phyloP scores from a whole-genome alignment of 2,797 vertebrate species.

The Pachyuromys duprasi region DNA sequence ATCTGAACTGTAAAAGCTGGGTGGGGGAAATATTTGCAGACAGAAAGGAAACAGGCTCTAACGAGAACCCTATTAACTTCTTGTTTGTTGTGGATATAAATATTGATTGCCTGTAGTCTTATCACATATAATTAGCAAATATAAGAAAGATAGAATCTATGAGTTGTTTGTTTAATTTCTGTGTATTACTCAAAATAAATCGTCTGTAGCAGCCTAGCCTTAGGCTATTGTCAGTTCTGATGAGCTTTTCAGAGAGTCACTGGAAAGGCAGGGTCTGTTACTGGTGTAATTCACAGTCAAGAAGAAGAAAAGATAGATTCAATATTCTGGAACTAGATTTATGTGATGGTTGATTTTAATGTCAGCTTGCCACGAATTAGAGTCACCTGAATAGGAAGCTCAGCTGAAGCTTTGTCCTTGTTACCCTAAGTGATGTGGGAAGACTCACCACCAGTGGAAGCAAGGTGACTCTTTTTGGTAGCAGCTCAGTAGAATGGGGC shows the following conservation, averaged over 20 bases:
- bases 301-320: constrained; percentile 10
- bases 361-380: neutral
- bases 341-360: neutral
- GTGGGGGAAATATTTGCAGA: neutral
- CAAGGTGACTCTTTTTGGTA: neutral
- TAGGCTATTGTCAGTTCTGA: neutral
- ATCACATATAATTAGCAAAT: neutral
- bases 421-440: neutral
- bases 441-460: neutral
- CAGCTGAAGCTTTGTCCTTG: neutral
- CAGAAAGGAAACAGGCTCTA: neutral
- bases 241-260: neutral
- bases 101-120: neutral
- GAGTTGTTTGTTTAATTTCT: constrained; percentile 32
- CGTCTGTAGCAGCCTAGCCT: neutral
- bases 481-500: neutral
- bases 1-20: neutral
- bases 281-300: neutral
- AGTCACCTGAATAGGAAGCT: neutral
- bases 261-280: neutral
- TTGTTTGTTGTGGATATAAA: neutral
- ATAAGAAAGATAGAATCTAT: neutral
- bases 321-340: neutral
- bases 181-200: neutral
- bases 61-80: neutral